Evolutionary conservation across 2,113 vertebrate genomes (phyloP), one percentile per base, ranked within the genome.

Genomic region (Malurus alboscapulatus): DNA sequence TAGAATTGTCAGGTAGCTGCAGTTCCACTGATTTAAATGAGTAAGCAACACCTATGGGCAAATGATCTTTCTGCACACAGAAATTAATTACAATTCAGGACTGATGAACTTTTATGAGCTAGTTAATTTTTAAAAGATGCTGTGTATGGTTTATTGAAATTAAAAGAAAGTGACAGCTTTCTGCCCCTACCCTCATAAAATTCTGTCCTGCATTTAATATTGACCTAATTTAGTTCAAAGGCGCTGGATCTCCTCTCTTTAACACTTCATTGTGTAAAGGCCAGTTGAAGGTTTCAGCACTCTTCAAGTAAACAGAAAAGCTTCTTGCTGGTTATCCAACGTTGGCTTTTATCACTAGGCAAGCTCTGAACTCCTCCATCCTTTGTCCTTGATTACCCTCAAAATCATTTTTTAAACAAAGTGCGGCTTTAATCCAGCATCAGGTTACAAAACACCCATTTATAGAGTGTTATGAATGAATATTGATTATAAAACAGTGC

Each of bases 91-190:
- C 83, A 94, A 95, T 94, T 95, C 92, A 95, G 77, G 69, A 97
- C 88, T 96, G 95, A 96, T 95, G 94, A 97, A 95, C 96, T 95
- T 97, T 97, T 95, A 97, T 94, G 96, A 97, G 93, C 94, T 96
- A 95, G 92, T 96, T 95, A 95, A 94, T 97, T 97, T 96, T 95
- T 97, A 90, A 95, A 97, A 96, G 93, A 93, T 96, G 95, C 94
- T 92, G 82, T 92, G 94, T 92, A 29, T 95, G 93, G 96, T 95
- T 97, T 96, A 96, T 97, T 97, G 94, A 97, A 95, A 90, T 94
- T 84, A 94, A 94, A 94, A 82, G 86, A 95, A 96, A 96, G 82
- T 94, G 92, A 96, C 94, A 95, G 95, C 94, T 94, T 97, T 96
- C 93, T 95, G 85, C 95, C 80, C 87, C 87, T 93, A 90, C 90